phyloP scores from a whole-genome alignment of 2,797 vertebrate genomes.

The Epinephelus malabaricus region DNA sequence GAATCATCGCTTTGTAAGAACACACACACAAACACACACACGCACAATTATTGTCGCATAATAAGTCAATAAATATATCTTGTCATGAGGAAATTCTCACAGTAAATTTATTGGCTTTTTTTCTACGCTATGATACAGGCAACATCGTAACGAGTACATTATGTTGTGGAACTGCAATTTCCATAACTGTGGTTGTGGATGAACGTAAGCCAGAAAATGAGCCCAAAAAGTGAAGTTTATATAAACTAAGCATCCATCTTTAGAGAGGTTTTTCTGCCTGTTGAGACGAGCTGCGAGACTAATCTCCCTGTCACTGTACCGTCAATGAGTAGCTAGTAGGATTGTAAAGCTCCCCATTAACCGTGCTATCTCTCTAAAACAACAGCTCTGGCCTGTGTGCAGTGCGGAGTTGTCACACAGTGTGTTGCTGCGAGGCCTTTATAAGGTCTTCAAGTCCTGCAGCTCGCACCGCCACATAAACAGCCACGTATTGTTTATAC shows the following conservation, averaged over 20 bases:
- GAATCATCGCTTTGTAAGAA: conserved; percentile 95
- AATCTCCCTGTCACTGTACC: not conserved
- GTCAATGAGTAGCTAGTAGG: not conserved
- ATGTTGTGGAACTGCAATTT: conserved; percentile 6
- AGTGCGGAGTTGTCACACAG: conserved; percentile 25
- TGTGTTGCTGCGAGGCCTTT: conserved; percentile 60
- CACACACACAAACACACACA: conserved; percentile 14
- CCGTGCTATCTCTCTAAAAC: conserved; percentile 35
- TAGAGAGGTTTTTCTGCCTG: conserved; percentile 6
- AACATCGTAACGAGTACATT: not conserved
- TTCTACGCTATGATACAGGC: not conserved
- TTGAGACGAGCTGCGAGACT: not conserved
- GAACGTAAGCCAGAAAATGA: conserved; percentile 7
- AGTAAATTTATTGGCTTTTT: not conserved
- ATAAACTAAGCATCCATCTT: not conserved
- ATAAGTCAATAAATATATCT: not conserved
- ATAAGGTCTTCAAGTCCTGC: conserved; percentile 62
- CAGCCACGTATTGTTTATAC: conserved; percentile 85
- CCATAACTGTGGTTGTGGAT: conserved; percentile 2
- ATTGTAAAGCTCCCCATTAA: conserved; percentile 15
- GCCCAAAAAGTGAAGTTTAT: not conserved
- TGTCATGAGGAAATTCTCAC: not conserved
- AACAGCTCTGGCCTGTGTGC: conserved; percentile 23
- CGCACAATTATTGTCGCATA: not conserved
- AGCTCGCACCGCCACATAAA: conserved; percentile 69